These are phyloP conservation scores for Thymallus thymallus DNA, from an alignment of 2,113 vertebrate genomes.

Conservation along the genomic window DNA sequence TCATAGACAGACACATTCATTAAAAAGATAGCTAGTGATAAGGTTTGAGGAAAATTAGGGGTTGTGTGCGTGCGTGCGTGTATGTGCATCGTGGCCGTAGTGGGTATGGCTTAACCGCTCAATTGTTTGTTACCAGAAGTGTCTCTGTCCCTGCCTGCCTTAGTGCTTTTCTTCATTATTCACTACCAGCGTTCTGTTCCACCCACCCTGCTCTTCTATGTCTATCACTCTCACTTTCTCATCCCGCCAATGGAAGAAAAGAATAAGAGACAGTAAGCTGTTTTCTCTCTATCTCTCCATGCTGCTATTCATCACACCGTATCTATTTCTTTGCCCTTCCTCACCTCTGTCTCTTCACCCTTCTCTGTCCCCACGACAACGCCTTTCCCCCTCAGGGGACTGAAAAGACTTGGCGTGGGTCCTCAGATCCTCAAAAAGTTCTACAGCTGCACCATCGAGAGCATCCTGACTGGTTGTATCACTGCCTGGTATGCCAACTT, in stretches of 20 bases:
- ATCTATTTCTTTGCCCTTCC: not conserved
- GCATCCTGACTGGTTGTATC: too few species aligned
- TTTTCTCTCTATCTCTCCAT: not conserved
- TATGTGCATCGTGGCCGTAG: not conserved
- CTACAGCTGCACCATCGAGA: too few species aligned
- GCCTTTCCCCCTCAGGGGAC: too few species aligned
- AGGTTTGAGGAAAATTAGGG: not conserved
- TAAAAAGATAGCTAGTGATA: not conserved
- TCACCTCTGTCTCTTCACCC: not conserved
- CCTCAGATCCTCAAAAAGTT: too few species aligned
- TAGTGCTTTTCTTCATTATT: constrained; percentile 26
- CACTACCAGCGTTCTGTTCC: constrained; percentile 21
- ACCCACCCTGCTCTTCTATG: not conserved
- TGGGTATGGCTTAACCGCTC: not conserved
- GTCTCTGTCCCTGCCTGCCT: not conserved
- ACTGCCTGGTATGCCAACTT: too few species aligned
- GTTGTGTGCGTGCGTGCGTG: not conserved
- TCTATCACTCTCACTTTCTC: not conserved
- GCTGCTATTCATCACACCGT: not conserved
- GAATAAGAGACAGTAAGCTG: not conserved
- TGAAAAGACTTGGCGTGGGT: too few species aligned
- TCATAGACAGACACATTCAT: not conserved
- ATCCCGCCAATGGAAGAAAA: not conserved
- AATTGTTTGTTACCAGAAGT: constrained; percentile 5
- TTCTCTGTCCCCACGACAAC: not conserved